Evolutionary conservation across 1,140 invertebrate species (phyloP).

Genomic region (Charaxes varanes): DNA sequence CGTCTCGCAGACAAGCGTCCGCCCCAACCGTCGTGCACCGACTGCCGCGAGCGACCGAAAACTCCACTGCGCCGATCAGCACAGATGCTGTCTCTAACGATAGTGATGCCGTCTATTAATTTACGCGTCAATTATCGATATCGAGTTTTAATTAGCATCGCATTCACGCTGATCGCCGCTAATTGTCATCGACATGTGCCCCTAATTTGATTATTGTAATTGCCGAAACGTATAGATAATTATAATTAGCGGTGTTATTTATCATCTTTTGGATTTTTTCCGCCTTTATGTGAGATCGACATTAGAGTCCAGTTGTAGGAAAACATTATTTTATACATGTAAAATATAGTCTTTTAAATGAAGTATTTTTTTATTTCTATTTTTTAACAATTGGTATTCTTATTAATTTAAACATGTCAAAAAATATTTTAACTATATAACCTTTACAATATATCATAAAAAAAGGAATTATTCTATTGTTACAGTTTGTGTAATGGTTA

Average conservation of each 20-base stretch:
- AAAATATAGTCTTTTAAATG: no score
- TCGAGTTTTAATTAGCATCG: conserved; percentile 36
- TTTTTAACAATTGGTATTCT: no score
- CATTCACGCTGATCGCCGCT: conserved; percentile 14
- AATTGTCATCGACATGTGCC: conserved; percentile 14
- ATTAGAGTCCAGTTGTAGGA: no score
- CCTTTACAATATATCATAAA: no score
- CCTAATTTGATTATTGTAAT: conserved; percentile 14
- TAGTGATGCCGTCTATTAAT: conserved; percentile 41
- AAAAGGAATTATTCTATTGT: no score
- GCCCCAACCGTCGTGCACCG: conserved; percentile 46
- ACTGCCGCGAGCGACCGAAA: conserved; percentile 27
- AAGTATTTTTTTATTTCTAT: no score
- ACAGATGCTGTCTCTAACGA: conserved; percentile 16
- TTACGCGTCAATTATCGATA: conserved; percentile 44
- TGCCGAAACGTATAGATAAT: conserved; percentile 7
- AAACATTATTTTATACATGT: no score
- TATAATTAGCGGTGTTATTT: conserved; percentile 13
- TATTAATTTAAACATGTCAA: no score
- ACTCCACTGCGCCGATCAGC: conserved; percentile 11
- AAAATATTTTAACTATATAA: no score
- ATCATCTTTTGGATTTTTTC: no score
- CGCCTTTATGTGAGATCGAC: no score
- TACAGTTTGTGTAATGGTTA: no score
- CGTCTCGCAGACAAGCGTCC: conserved; percentile 47